Conservation (phyloP, 1,140 invertebrate genomes). For the Marisa cornuarietis region DNA sequence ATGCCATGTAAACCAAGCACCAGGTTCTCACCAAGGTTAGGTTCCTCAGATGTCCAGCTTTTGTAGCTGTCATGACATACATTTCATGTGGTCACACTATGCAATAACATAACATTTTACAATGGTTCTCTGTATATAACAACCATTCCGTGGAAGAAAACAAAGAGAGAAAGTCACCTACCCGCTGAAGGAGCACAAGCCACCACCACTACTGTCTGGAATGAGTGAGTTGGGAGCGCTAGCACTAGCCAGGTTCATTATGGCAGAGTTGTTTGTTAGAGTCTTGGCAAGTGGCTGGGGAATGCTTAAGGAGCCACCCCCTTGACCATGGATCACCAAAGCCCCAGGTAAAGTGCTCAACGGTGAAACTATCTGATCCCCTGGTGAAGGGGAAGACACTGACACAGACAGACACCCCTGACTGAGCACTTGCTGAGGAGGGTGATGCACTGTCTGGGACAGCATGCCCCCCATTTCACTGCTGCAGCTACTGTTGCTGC, state of each 20-base stretch:
- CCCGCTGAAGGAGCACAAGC: constrained; percentile 20
- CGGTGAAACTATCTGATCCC: not conserved
- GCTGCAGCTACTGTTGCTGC: constrained; percentile 10
- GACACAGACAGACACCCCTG: constrained; percentile 2
- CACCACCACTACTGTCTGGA: not conserved
- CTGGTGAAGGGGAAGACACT: not conserved
- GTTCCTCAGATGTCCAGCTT: too few species aligned
- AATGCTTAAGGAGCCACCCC: constrained; percentile 14
- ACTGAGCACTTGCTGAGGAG: not conserved
- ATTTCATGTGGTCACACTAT: too few species aligned
- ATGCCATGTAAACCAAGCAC: too few species aligned
- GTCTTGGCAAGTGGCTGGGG: constrained; percentile 21
- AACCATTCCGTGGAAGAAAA: not conserved
- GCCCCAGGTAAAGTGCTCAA: constrained; percentile 14
- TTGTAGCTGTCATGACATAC: too few species aligned
- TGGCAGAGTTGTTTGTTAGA: constrained; percentile 2
- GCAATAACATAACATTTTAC: not conserved
- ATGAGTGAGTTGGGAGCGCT: constrained; percentile 1
- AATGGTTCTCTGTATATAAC: too few species aligned
- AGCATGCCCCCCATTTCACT: not conserved
- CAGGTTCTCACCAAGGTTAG: too few species aligned
- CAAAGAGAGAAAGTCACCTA: not conserved
- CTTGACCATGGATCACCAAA: constrained; percentile 6
- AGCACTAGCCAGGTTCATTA: constrained; percentile 11
- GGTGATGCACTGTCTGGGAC: too few species aligned